phyloP scores from a whole-genome alignment of 2,113 vertebrate species.

The Pseudolaguvia tuberculata region DNA sequence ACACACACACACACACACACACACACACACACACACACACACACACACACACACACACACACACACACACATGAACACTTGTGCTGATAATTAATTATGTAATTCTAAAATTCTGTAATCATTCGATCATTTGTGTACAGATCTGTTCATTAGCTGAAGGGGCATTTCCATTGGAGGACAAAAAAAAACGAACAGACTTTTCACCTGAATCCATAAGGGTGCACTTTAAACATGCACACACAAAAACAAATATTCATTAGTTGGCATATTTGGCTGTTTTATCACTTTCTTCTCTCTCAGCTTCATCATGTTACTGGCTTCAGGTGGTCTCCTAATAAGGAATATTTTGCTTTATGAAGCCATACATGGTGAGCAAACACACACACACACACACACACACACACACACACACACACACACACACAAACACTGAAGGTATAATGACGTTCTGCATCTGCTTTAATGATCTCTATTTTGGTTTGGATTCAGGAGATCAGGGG shows the following conservation, averaged over 20 bases:
- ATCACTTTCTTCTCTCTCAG: neutral
- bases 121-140: neutral
- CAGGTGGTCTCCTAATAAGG: constrained; percentile 15
- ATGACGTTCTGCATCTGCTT: constrained; percentile 51
- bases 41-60: neutral
- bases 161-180: neutral
- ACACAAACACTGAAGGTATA: constrained; percentile 33
- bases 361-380: neutral
- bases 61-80: neutral
- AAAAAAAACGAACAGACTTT: neutral
- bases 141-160: constrained; percentile 15
- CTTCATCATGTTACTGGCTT: neutral
- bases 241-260: neutral
- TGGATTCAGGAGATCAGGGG: constrained; percentile 32
- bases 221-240: neutral
- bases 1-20: too few relatives aligned
- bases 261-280: too few relatives aligned
- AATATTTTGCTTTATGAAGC: neutral
- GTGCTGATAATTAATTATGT: neutral
- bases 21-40: too few relatives aligned
- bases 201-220: neutral
- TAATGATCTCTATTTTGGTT: constrained; percentile 50
- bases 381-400: neutral
- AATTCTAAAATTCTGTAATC: too few relatives aligned
- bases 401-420: neutral